A percentile compares a stretch with the other conserved stretches of the same genome.
phyloP scores from a whole-genome alignment of 2,888 invertebrate genomes.

The Troilus luridus region DNA sequence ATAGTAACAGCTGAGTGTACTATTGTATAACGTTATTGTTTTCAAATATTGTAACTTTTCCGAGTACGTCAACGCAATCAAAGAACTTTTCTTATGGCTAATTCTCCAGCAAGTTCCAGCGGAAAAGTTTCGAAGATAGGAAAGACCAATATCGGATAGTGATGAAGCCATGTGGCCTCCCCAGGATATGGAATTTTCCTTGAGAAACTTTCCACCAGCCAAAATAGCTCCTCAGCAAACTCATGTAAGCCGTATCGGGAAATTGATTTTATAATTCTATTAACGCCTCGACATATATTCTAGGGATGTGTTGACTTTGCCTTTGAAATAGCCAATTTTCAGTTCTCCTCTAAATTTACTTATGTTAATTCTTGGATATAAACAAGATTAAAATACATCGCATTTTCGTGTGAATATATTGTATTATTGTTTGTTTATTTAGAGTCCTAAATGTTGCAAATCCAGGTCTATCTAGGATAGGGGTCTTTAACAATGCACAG shows the following conservation, averaged over 20 bases:
- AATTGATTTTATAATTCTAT: conserved; percentile 38
- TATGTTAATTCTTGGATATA: neutral
- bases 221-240: conserved; percentile 18
- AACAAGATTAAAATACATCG: neutral
- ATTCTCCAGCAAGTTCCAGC: neutral
- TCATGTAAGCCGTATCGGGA: conserved; percentile 11
- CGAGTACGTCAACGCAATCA: neutral
- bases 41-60: neutral
- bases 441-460: no score
- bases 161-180: neutral
- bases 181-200: conserved; percentile 20
- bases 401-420: neutral
- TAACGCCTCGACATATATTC: neutral
- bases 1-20: neutral
- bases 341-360: neutral
- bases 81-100: neutral
- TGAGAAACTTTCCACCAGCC: neutral
- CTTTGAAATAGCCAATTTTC: neutral
- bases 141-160: conserved; percentile 27
- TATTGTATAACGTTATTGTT: neutral
- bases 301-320: neutral
- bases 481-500: no score
- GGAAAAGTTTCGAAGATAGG: neutral
- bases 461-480: no score
- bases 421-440: no score